Conservation (phyloP, 2,797 vertebrate species). For the Sarcoramphus papa region DNA sequence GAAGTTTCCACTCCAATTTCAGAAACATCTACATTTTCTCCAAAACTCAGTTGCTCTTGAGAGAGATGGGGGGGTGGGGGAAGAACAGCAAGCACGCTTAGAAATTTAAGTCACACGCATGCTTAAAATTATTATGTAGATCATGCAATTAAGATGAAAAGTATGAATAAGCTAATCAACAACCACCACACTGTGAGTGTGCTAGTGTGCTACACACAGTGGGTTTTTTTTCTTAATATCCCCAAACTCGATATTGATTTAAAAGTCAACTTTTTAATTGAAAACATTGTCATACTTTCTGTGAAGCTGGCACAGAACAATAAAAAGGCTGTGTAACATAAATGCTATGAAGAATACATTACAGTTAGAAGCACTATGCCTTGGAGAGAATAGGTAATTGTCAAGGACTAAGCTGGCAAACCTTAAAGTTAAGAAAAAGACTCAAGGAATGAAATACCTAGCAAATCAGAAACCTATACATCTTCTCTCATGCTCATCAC, state of each 20-base stretch:
- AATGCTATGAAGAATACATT: neutral
- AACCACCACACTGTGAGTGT: neutral
- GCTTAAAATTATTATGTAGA: neutral
- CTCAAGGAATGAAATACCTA: neutral
- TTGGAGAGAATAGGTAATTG: neutral
- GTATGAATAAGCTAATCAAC: neutral
- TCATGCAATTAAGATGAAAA: neutral
- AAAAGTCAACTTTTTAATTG: neutral
- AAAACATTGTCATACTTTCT: neutral
- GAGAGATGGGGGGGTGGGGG: accelerated
- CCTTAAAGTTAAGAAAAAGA: neutral
- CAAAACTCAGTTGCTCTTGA: neutral
- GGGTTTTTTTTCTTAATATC: neutral
- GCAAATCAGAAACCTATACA: neutral
- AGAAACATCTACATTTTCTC: neutral
- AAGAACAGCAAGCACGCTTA: neutral
- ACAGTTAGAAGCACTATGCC: neutral
- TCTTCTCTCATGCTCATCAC: neutral
- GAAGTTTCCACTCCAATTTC: neutral
- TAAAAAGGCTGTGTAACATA: neutral
- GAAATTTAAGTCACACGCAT: neutral
- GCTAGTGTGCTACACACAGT: neutral
- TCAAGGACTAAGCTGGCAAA: neutral
- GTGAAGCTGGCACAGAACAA: neutral
- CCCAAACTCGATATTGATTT: neutral